These are phyloP conservation scores for Lithosia quadra DNA, from an alignment of 2,888 invertebrate genomes.

Conservation along the genomic window DNA sequence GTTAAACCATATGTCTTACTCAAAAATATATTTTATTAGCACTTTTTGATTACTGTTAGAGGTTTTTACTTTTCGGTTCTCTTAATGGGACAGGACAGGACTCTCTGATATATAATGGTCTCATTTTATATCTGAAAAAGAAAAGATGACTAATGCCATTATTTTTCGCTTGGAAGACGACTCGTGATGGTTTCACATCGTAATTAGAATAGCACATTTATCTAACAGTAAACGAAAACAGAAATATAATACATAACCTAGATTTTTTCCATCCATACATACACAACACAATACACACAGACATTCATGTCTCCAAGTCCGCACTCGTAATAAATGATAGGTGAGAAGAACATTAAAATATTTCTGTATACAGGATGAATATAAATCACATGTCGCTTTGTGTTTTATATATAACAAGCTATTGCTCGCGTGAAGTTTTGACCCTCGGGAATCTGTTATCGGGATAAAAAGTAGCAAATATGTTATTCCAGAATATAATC, in stretches of 20 bases:
- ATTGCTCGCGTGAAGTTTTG: no score
- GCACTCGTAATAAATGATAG: constrained; percentile 1
- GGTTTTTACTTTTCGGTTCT: not conserved
- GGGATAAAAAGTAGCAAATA: no score
- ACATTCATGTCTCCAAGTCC: not conserved
- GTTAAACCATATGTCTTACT: no score
- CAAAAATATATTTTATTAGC: no score
- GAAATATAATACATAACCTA: constrained; percentile 13
- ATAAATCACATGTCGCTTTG: not conserved
- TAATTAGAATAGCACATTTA: constrained; percentile 13
- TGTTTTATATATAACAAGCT: not conserved
- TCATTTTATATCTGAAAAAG: not conserved
- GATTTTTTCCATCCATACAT: not conserved
- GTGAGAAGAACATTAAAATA: not conserved
- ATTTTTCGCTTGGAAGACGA: not conserved
- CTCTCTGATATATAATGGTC: not conserved
- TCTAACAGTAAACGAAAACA: constrained; percentile 6
- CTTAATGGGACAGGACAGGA: not conserved
- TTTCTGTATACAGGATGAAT: not conserved
- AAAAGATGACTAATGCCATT: not conserved
- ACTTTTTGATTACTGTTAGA: no score
- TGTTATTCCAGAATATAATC: no score
- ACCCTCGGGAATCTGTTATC: no score
- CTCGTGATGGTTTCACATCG: not conserved
- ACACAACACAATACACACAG: not conserved